These are phyloP conservation scores for Luperina testacea DNA, from an alignment of 2,888 invertebrate species.

Conservation along the genomic window DNA sequence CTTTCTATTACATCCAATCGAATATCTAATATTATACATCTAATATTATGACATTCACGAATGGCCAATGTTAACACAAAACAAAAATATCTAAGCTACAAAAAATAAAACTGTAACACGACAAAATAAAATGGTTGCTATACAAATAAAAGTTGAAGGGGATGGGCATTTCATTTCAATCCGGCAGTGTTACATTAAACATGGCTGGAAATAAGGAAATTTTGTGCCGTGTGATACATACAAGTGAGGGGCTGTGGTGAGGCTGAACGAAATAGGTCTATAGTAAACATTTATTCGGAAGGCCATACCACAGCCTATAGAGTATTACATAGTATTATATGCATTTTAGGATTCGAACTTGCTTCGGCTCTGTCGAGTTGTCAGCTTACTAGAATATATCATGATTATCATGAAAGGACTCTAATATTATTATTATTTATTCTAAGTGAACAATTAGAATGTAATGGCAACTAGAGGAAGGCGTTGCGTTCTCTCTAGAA, in stretches of 20 bases:
- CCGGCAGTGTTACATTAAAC: constrained; percentile 54
- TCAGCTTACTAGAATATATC: constrained; percentile 55
- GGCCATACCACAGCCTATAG: constrained; percentile 62
- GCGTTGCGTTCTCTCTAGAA: constrained; percentile 27
- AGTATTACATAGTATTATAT: constrained; percentile 65
- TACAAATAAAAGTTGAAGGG: constrained; percentile 70
- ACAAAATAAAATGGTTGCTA: constrained; percentile 77
- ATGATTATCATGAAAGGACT: not conserved
- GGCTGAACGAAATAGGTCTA: constrained; percentile 42
- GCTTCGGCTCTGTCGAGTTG: constrained; percentile 67
- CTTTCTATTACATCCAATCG: constrained; percentile 77
- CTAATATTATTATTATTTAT: constrained; percentile 5
- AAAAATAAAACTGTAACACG: constrained; percentile 74
- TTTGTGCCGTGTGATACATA: constrained; percentile 63
- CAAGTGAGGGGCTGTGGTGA: constrained; percentile 56
- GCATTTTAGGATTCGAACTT: constrained; percentile 50
- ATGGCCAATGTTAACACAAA: constrained; percentile 83
- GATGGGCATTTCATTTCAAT: constrained; percentile 63
- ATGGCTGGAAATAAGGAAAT: constrained; percentile 47
- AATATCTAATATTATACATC: constrained; percentile 86
- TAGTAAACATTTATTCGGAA: constrained; percentile 49
- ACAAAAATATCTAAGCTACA: constrained; percentile 79
- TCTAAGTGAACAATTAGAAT: not conserved
- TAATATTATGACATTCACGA: constrained; percentile 87
- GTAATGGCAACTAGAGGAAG: constrained; percentile 20